Conservation (phyloP, 2,888 invertebrate species). For the Leucoma salicis region DNA sequence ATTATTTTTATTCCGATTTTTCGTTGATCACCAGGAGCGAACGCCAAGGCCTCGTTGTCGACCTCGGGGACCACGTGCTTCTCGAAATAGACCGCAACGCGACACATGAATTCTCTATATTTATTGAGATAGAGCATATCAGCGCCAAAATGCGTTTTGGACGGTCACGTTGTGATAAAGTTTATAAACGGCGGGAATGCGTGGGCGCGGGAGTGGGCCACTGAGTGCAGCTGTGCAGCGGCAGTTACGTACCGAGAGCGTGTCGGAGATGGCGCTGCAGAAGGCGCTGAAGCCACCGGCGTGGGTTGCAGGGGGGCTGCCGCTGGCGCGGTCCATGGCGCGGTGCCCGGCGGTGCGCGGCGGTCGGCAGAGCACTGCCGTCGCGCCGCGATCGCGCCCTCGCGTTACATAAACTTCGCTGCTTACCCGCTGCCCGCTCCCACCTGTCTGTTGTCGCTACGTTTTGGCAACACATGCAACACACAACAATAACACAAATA, state of each 20-base stretch:
- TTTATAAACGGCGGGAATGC: slow-evolving; percentile 27
- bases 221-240: slow-evolving; percentile 20
- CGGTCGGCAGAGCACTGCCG: slow-evolving; percentile 71
- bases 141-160: slow-evolving; percentile 59
- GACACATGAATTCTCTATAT: slow-evolving; percentile 49
- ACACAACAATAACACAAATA: slow-evolving; percentile 78
- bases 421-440: slow-evolving; percentile 63
- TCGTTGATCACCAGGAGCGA: slow-evolving; percentile 39
- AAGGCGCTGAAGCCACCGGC: slow-evolving; percentile 73
- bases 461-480: slow-evolving; percentile 73
- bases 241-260: slow-evolving; percentile 72
- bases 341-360: slow-evolving; percentile 55
- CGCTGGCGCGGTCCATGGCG: slow-evolving; percentile 56
- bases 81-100: slow-evolving; percentile 61
- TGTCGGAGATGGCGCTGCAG: slow-evolving; percentile 78
- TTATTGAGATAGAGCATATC: slow-evolving; percentile 44
- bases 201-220: slow-evolving; percentile 25
- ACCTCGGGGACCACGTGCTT: slow-evolving; percentile 76
- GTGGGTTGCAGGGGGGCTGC: slow-evolving; percentile 55
- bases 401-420: slow-evolving; percentile 67
- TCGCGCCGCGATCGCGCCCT: slow-evolving; percentile 47
- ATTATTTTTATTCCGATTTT: slow-evolving; percentile 63
- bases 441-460: slow-evolving; percentile 76
- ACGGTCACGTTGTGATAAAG: slow-evolving; percentile 40
- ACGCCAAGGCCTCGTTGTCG: slow-evolving; percentile 49